These are phyloP conservation scores for Aplysina aerophoba DNA, from an alignment of 37 sponge, comb jelly and placozoan genomes.

Conservation along the genomic window DNA sequence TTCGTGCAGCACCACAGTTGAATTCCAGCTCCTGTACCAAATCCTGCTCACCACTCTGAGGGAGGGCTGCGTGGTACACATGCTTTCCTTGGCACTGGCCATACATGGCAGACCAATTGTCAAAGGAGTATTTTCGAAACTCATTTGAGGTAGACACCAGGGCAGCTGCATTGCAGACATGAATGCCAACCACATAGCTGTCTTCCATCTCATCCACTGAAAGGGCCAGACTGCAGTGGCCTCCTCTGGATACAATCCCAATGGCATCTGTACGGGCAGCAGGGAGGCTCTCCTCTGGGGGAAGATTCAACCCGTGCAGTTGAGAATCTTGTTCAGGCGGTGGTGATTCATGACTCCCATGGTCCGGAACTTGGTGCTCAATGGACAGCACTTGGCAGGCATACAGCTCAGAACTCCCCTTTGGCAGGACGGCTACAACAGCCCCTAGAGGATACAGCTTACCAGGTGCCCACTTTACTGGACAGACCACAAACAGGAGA, in stretches of 20 bases:
- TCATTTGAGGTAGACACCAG: neutral
- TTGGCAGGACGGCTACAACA: slow-evolving; percentile 51
- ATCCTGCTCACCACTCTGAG: too few relatives aligned
- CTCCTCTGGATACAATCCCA: neutral
- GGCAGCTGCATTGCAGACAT: neutral
- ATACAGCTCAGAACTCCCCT: slow-evolving; percentile 40
- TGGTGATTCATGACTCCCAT: neutral
- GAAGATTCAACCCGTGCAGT: neutral
- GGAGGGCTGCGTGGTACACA: too few relatives aligned
- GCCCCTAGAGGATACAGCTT: slow-evolving; percentile 50
- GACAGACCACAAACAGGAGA: slow-evolving; percentile 55
- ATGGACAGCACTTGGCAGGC: slow-evolving; percentile 36
- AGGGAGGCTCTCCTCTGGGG: neutral
- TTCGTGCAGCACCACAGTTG: too few relatives aligned
- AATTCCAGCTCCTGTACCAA: too few relatives aligned
- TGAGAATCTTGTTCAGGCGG: neutral
- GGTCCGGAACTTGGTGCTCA: slow-evolving; percentile 17
- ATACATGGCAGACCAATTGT: too few relatives aligned
- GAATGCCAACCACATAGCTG: neutral
- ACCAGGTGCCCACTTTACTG: slow-evolving; percentile 43
- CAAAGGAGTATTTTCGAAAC: neutral
- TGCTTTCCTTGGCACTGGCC: too few relatives aligned
- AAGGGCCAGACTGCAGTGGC: neutral
- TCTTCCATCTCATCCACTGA: neutral
- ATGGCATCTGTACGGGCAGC: slow-evolving; percentile 1